Conservation (phyloP, 2,113 vertebrate genomes). For the cat (Felis catus) region DNA sequence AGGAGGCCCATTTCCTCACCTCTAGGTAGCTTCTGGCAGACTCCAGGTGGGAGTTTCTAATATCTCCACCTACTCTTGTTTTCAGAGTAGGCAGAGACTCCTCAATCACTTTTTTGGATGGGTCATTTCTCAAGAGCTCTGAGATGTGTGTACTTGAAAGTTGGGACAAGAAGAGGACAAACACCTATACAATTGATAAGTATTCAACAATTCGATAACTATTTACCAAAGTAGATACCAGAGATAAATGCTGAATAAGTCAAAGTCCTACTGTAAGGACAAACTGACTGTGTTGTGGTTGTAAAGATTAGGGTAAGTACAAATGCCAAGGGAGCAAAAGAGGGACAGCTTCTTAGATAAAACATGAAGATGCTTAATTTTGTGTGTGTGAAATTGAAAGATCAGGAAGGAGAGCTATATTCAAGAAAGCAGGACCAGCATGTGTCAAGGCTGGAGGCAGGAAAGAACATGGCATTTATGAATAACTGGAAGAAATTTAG, state of each 20-base stretch:
- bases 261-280: neutral
- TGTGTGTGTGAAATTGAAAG: neutral
- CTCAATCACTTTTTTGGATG: neutral
- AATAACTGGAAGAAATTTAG: neutral
- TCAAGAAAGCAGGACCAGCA: neutral
- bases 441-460: neutral
- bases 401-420: neutral
- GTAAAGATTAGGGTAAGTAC: neutral
- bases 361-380: neutral
- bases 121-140: neutral
- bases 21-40: neutral
- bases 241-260: constrained; percentile 10
- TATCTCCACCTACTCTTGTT: neutral
- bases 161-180: neutral
- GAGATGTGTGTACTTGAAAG: neutral
- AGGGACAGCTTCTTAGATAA: neutral
- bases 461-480: neutral
- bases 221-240: neutral
- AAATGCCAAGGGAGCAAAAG: neutral
- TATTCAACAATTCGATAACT: neutral
- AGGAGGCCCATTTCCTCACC: neutral
- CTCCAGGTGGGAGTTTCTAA: neutral
- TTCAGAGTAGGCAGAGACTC: neutral
- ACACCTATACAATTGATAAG: neutral
- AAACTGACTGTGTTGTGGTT: neutral